Base-by-base conservation (phyloP, 1,140 invertebrate species). In the Andrena cerasifolii region DNA sequence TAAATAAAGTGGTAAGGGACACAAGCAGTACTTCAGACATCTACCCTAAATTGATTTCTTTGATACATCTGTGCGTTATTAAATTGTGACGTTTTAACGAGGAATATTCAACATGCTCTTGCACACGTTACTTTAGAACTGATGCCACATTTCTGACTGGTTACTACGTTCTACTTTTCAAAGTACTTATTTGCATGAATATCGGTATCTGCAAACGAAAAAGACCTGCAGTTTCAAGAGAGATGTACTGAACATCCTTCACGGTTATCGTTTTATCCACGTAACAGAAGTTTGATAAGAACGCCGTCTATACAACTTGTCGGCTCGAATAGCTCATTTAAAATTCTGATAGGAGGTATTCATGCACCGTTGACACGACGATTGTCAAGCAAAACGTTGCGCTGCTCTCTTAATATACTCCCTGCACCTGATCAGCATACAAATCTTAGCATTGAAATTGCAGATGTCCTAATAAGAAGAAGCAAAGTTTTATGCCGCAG, bases 281-380 rank as follows among this genome's bases (percentile, higher is more conserved):
- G n/a, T 4, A 53, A 40, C 36, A 12, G 7, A 36, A 8, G 5
- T 40, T 26, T 16, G 63, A 66, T 51, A 26, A 36, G 49, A 8
- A 26, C 47, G 18, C 7, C 47, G 14, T 26, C 47, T 51, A 10
- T 53, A 31, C 49, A 67, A 54, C 21, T n/a, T 24, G 63, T 33
- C 3, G 18, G 47, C 36, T 16, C 6, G 31, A 36, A 28, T 36
- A 0, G 21, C 49, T 68, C 14, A 28, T 68, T 68, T 68, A 54
- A 68, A 68, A 68, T 36, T 54, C 65, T 16, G 49, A 68, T 54
- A 68, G 6, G 49, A 68, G 49, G 7, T 43, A 67, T 18, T 67
- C 28, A 5, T 18, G 65, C 6, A 1, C 33, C 65, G 33, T 36
- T 54, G 49, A 26, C 65, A 26, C 63, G 63, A 36, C 47, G 31